Percentiles rank a stretch among this genome's conserved stretches.
These are phyloP conservation scores for Drosophila anomelani DNA, from an alignment of 2,888 invertebrate species.

Conservation along the genomic window DNA sequence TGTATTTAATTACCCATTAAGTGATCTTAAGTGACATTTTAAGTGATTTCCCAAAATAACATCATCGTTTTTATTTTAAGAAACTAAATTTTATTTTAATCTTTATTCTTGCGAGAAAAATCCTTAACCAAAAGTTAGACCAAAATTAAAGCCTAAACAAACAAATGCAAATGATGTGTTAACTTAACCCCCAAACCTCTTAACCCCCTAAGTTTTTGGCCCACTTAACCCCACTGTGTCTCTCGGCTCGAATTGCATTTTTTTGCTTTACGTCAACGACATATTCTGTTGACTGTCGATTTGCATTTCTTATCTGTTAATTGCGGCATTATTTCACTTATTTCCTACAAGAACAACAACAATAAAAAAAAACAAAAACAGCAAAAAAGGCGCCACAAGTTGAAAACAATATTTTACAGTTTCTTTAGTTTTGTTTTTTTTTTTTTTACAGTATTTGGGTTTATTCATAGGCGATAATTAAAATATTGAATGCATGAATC, in stretches of 20 bases:
- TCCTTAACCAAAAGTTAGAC: no score
- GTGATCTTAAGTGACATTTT: not conserved
- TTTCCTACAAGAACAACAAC: slow-evolving; percentile 26
- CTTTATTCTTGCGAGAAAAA: no score
- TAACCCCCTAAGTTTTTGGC: not conserved
- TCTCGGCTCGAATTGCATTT: slow-evolving; percentile 14
- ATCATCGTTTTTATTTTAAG: not conserved
- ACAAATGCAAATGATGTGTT: not conserved
- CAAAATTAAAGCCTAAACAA: not conserved
- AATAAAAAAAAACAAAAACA: slow-evolving; percentile 15
- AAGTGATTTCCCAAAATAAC: not conserved
- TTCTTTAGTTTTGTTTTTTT: not conserved
- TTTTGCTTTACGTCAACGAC: slow-evolving; percentile 19
- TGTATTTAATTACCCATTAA: slow-evolving; percentile 2
- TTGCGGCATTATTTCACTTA: slow-evolving; percentile 34
- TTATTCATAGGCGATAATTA: slow-evolving; percentile 67
- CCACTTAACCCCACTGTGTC: slow-evolving; percentile 13
- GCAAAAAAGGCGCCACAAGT: slow-evolving; percentile 45
- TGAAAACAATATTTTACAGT: slow-evolving; percentile 52
- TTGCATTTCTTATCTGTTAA: slow-evolving; percentile 65
- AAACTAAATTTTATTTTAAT: not conserved
- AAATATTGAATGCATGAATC: slow-evolving; percentile 69
- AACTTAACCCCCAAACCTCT: not conserved
- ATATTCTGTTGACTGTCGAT: slow-evolving; percentile 26
- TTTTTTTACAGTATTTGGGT: slow-evolving; percentile 42